Base-by-base conservation (phyloP, 92 coral and sea anemone genomes). In the Porites divaricata region DNA sequence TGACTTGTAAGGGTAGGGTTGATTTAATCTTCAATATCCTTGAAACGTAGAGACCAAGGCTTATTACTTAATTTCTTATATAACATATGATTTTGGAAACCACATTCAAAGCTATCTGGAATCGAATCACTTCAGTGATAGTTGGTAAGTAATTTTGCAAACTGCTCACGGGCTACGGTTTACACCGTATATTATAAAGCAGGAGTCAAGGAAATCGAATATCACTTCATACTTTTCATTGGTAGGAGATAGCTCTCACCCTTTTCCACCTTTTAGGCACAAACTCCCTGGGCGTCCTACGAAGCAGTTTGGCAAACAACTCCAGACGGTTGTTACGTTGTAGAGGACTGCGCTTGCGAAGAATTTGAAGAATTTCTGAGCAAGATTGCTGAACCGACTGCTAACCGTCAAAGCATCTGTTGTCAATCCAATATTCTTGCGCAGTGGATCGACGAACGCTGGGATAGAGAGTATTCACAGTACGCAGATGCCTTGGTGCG, bases 351-450 rank as follows among this genome's bases (percentile, higher is more conserved):
- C 66, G 70, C 83, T 17, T 93, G 95, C 63, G 83, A 76, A 35
- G 94, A 95, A 67, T 89, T 95, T 58, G 95, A 95, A n/a, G 93
- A 87, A 70, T 84, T 95, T 75, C 79, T 95, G 57, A 17, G 57
- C 23, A 83, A 81, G 28, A 54, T 81, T 13, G 12, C 21, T 53
- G 53, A 76, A 49, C 58, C 90, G 25, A 49, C 48, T 16, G 8
- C 70, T 24, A 45, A 59, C 59, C 68, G 41, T 35, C 62, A 23
- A 72, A n/a, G 50, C 63, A 67, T 71, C 23, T 66, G 80, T 69
- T 68, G 69, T 19, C 91, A 95, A 85, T 89, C 92, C 9, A 84
- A 67, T 59, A 67, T 85, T 59, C 77, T 95, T 87, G 98, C 96
- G 12, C 85, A 91, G 67, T 88, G 85, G 52, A 76, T 95, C 20